Evolutionary conservation across 2,888 invertebrate species (phyloP), one percentile per base, ranked within the genome.

Genomic region (Phortica okadai): DNA sequence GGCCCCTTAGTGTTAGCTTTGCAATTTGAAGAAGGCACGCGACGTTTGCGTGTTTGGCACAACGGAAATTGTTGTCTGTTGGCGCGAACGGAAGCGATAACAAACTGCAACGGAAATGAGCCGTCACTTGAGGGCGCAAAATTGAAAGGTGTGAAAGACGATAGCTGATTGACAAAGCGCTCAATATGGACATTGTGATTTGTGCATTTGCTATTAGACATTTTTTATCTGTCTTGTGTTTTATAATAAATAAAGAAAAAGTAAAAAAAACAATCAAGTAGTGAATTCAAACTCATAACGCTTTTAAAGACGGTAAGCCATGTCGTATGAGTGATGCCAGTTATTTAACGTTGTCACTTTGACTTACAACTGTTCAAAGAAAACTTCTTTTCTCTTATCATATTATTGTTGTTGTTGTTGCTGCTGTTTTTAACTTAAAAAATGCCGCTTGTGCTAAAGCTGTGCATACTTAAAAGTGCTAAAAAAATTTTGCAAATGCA

Each of bases 401-500:
- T 45, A n/a, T 54, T 54, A 54, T 11, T 21, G 21, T 72, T 11
- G 50, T 21, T 54, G 70, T 16, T n/a, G 44, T 50, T 50, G 14
- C 8, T 54, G 1, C 21, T 33, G 70, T 11, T 73, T 59, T 67
- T 33, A 64, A 69, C 59, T 56, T 42, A 44, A 33, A 33, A 33
- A 33, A 33, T 33, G 33, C 33, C 33, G 41, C n/a, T 4, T 58
- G 33, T 72, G 44, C 45, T 58, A 75, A 33, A 41, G 41, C 64
- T 64, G 64, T 6, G 14, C 6, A 33, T 33, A 33, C 33, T 33
- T 33, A 33, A 33, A 50, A 64, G 73, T 64, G 54, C 11, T 45
- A 25, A 70, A 64, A 72, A 74, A 72, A 66, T 72, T 5, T 50
- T 72, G 25, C 62, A 83, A 78, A 80, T 75, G 76, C 74, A 76